A percentile compares a stretch with the other conserved stretches of the same genome.
Conservation (phyloP, 37 sponge, comb jelly and placozoan genomes). For the Mnemiopsis leidyi region DNA sequence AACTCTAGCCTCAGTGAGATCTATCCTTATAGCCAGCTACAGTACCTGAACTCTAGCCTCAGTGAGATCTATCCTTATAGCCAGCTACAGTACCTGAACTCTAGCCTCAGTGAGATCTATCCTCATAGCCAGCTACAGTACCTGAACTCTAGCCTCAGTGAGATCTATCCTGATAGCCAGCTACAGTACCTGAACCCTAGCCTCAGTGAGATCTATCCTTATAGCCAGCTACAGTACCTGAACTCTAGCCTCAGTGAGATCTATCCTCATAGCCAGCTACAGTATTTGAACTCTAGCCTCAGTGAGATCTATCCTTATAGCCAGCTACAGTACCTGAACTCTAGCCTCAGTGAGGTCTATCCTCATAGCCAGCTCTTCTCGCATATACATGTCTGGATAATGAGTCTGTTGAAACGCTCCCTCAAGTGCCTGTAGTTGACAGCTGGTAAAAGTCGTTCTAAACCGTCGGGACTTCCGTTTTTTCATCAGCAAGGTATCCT, state of each 20-base stretch:
- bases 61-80: slow-evolving; percentile 65
- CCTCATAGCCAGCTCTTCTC: slow-evolving; percentile 67
- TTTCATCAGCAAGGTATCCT: neutral
- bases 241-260: neutral
- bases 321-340: slow-evolving; percentile 60
- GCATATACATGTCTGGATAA: slow-evolving; percentile 70
- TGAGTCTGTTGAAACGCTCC: slow-evolving; percentile 67
- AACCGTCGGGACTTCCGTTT: slow-evolving; percentile 77
- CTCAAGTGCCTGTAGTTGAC: slow-evolving; percentile 66
- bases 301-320: neutral
- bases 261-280: too few relatives aligned
- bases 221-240: neutral
- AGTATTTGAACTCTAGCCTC: neutral
- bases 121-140: too few relatives aligned
- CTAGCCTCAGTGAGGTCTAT: slow-evolving; percentile 68
- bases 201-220: neutral
- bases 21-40: neutral
- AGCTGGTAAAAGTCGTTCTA: slow-evolving; percentile 67
- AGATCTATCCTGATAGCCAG: neutral
- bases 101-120: too few relatives aligned
- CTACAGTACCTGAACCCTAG: neutral
- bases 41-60: slow-evolving; percentile 69
- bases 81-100: too few relatives aligned
- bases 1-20: neutral
- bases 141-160: neutral